phyloP scores from a whole-genome alignment of 2,113 vertebrate species.

The Carassius auratus region DNA sequence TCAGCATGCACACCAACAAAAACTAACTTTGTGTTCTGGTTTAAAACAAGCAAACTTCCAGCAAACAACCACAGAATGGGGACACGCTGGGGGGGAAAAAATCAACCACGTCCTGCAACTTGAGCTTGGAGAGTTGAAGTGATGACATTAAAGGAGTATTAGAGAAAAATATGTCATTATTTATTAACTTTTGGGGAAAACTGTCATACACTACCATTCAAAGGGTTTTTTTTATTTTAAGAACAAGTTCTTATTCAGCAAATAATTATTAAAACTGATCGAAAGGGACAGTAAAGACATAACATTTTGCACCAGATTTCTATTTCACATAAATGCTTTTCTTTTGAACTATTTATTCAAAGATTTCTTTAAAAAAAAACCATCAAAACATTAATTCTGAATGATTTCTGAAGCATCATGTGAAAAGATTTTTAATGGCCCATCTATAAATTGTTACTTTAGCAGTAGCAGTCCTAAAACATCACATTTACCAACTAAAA shows the following conservation, averaged over 20 bases:
- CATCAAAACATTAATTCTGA: background rate
- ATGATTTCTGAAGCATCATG: background rate
- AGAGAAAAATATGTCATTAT: background rate
- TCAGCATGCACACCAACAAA: background rate
- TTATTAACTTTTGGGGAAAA: background rate
- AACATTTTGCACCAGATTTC: background rate
- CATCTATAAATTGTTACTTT: background rate
- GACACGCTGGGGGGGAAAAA: too few species aligned
- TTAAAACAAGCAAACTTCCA: slow-evolving; percentile 5
- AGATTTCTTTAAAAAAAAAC: background rate
- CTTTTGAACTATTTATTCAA: background rate
- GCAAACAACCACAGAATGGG: background rate
- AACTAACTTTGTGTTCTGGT: slow-evolving; percentile 10
- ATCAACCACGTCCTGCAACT: background rate
- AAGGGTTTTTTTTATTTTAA: background rate
- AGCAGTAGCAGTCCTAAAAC: background rate
- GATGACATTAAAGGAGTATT: background rate
- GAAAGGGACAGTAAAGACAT: background rate
- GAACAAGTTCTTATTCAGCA: background rate
- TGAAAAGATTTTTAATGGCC: background rate
- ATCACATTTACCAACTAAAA: background rate
- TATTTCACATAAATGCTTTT: background rate
- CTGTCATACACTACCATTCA: background rate
- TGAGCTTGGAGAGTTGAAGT: background rate
- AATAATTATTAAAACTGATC: background rate